Conservation (phyloP, 2,113 vertebrate genomes). For the Mesoclemmys tuberculata region DNA sequence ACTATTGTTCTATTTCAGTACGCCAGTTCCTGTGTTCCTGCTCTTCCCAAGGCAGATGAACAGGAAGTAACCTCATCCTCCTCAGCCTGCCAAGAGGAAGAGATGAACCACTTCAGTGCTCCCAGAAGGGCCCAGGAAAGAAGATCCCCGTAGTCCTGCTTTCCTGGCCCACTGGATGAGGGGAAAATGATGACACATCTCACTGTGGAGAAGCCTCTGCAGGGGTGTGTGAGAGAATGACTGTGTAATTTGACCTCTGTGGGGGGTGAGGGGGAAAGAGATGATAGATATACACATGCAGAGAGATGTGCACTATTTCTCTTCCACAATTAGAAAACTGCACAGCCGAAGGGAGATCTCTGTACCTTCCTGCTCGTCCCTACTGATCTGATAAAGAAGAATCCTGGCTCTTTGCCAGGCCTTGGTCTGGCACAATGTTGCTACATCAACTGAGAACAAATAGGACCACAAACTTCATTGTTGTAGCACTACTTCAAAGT, state of each 20-base stretch:
- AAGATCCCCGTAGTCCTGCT: background rate
- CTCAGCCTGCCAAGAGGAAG: background rate
- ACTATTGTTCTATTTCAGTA: background rate
- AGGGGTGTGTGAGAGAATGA: too few relatives aligned
- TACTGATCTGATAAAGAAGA: background rate
- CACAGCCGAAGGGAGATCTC: background rate
- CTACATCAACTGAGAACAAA: background rate
- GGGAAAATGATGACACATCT: too few relatives aligned
- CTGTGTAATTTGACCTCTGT: too few relatives aligned
- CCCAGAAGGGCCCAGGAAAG: too few relatives aligned
- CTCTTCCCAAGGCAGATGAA: accelerated
- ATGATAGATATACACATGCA: background rate
- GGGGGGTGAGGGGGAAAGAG: too few relatives aligned
- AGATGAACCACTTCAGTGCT: too few relatives aligned
- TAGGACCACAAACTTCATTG: background rate
- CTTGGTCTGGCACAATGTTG: background rate
- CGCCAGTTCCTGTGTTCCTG: background rate
- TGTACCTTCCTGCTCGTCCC: background rate
- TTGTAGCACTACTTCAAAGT: background rate
- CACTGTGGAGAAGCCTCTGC: too few relatives aligned
- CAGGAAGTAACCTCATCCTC: background rate
- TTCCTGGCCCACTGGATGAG: background rate
- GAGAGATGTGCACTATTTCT: background rate
- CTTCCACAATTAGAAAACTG: background rate
- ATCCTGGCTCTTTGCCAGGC: background rate